phyloP scores from a whole-genome alignment of 2,113 vertebrate species.

The Oplegnathus fasciatus region DNA sequence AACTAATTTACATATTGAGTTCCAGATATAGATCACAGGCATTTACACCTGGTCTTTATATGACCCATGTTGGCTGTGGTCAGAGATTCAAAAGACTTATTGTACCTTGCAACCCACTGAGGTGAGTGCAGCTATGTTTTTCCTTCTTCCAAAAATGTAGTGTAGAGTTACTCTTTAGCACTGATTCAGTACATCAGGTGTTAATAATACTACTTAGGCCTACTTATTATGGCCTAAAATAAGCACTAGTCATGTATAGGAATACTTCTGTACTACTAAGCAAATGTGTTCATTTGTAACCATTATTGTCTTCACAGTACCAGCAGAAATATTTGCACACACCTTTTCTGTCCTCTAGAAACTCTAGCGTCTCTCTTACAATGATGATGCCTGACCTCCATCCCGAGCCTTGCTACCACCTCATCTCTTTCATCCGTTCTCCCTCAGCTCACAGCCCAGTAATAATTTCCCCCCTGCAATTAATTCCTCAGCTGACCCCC shows the following conservation, averaged over 20 bases:
- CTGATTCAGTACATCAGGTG: neutral
- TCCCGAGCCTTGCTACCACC: slow-evolving; percentile 35
- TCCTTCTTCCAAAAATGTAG: neutral
- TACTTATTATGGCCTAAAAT: neutral
- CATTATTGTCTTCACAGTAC: neutral
- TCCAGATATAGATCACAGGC: neutral
- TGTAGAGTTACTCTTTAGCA: neutral
- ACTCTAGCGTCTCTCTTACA: slow-evolving; percentile 20
- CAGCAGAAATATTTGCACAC: neutral
- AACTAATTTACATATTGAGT: too few species aligned
- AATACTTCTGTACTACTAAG: neutral
- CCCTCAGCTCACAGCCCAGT: slow-evolving; percentile 56
- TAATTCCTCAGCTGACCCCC: slow-evolving; percentile 61
- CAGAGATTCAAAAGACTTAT: neutral
- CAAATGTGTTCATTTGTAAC: slow-evolving; percentile 3
- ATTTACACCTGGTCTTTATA: neutral
- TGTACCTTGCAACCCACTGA: neutral
- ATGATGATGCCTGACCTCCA: slow-evolving; percentile 52
- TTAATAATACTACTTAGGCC: neutral
- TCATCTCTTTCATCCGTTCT: slow-evolving; percentile 62
- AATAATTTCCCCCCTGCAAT: slow-evolving; percentile 71
- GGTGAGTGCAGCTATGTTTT: too few species aligned
- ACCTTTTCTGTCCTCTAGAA: neutral
- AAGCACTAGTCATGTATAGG: neutral
- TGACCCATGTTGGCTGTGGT: neutral